Evolutionary conservation across 1,140 invertebrate genomes (phyloP), one percentile per base, ranked within the genome.

Genomic region (Orussus abietinus): DNA sequence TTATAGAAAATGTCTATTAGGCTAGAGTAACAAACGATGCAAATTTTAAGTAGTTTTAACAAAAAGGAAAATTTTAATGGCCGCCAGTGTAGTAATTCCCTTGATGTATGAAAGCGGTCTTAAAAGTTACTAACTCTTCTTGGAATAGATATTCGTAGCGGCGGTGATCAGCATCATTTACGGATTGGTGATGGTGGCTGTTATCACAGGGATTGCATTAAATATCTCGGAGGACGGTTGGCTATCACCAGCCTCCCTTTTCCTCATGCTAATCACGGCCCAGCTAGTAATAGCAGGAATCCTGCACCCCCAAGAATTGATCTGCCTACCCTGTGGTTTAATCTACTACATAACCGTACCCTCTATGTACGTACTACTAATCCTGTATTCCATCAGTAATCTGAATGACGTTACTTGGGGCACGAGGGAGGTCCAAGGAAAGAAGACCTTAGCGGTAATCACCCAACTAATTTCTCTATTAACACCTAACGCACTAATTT

Each of bases 341-440:
- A 62, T 84, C 2, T 85, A 85, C 60, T 84, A 82, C 55, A 58
- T 85, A 33, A 74, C 80, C 7, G 76, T 85, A 36, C 83, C 83
- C 0, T 79, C 79, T 33, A 84, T 82, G 80, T 85, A 85, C 53
- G 64, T 84, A 50, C 53, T 85, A 34, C 72, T 85, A 25, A 80
- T 82, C 20, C 76, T 85, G 33, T 85, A 83, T 53, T 79, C 80
- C 2, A 51, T 84, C 5, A 77, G 74, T 54, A 85, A 85, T 57
- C 53, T 85, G 30, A 77, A 85, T 53, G 73, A 76, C 33, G 79
- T 83, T 10, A 74, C 77, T 0, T 85, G 83, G 83, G 82, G 83
- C 19, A 85, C 83, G 2, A 62, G 83, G 38, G 83, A 86, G 57
- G 59, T 72, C 5, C 32, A 45, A 33, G 15, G 30, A 19, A 60